A percentile compares a stretch with the other conserved stretches of the same genome.
Evolutionary conservation across 2,888 invertebrate genomes (phyloP).

Genomic region (Anodontia alba): DNA sequence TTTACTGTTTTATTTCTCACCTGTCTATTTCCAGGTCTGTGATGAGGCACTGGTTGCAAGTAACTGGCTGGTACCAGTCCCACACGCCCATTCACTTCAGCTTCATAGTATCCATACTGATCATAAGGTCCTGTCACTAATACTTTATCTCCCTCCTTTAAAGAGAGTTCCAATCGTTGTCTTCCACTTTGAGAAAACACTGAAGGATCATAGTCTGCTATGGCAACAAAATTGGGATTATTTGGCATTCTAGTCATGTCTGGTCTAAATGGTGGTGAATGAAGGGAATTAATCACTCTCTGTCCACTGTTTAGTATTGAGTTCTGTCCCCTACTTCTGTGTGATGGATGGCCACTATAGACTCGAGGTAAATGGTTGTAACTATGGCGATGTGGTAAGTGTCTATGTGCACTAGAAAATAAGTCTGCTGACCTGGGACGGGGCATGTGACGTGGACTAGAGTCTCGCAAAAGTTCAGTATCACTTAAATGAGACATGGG

Average conservation of each 20-base stretch:
- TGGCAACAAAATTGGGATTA: slow-evolving; percentile 67
- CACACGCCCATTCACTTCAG: slow-evolving; percentile 76
- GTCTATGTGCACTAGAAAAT: slow-evolving; percentile 36
- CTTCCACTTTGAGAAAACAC: slow-evolving; percentile 77
- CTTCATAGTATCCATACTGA: slow-evolving; percentile 80
- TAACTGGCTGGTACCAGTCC: slow-evolving; percentile 81
- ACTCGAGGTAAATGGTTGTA: slow-evolving; percentile 47
- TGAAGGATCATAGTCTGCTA: slow-evolving; percentile 79
- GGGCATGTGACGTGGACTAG: slow-evolving; percentile 32
- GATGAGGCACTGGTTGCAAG: slow-evolving; percentile 68
- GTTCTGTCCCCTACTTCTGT: slow-evolving; percentile 33
- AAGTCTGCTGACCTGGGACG: slow-evolving; percentile 59
- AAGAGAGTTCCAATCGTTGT: slow-evolving; percentile 73
- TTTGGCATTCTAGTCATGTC: slow-evolving; percentile 30
- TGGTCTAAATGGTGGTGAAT: slow-evolving; percentile 26
- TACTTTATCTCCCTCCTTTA: slow-evolving; percentile 81
- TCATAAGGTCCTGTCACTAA: slow-evolving; percentile 75
- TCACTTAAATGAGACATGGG: slow-evolving; percentile 54
- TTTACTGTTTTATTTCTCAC: too few species aligned
- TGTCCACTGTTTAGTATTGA: neutral
- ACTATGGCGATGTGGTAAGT: slow-evolving; percentile 46
- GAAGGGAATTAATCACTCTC: neutral
- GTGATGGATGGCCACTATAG: slow-evolving; percentile 24
- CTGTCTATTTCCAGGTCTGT: slow-evolving; percentile 37
- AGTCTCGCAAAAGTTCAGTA: slow-evolving; percentile 50